Percentiles rank a stretch among this genome's conserved stretches.
Conservation (phyloP, 2,888 invertebrate genomes). For the Malthinus flaveolus region DNA sequence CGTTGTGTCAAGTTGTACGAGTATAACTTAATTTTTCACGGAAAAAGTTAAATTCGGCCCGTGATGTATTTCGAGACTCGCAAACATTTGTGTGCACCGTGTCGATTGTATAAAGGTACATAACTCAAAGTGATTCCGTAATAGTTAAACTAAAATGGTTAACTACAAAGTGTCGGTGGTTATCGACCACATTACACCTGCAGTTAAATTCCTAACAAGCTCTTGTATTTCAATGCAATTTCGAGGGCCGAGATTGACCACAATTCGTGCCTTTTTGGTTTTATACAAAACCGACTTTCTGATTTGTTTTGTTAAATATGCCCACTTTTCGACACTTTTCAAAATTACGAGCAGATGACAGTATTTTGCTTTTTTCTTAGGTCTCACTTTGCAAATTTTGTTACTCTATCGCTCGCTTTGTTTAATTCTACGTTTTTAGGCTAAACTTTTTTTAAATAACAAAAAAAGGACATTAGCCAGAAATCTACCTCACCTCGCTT, state of each 20-base stretch:
- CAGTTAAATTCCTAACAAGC: conserved; percentile 39
- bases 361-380: too few species aligned
- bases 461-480: too few species aligned
- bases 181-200: conserved; percentile 45
- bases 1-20: too few species aligned
- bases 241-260: conserved; percentile 1
- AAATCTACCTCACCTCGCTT: too few species aligned
- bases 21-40: neutral
- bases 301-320: too few species aligned
- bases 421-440: too few species aligned
- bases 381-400: too few species aligned
- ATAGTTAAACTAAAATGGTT: conserved; percentile 18
- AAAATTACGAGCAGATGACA: too few species aligned
- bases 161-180: conserved; percentile 44
- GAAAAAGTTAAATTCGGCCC: neutral
- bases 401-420: too few species aligned
- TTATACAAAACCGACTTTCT: neutral
- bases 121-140: conserved; percentile 17
- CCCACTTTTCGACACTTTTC: too few species aligned
- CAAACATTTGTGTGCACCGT: neutral
- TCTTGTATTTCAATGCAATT: conserved; percentile 10
- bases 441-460: too few species aligned
- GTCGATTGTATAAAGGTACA: neutral
- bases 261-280: neutral
- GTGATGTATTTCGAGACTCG: neutral